Percentiles rank a stretch among this genome's conserved stretches.
Evolutionary conservation across 37 sponge, comb jelly and placozoan species (phyloP).

Genomic region (Axinella damicornis): DNA sequence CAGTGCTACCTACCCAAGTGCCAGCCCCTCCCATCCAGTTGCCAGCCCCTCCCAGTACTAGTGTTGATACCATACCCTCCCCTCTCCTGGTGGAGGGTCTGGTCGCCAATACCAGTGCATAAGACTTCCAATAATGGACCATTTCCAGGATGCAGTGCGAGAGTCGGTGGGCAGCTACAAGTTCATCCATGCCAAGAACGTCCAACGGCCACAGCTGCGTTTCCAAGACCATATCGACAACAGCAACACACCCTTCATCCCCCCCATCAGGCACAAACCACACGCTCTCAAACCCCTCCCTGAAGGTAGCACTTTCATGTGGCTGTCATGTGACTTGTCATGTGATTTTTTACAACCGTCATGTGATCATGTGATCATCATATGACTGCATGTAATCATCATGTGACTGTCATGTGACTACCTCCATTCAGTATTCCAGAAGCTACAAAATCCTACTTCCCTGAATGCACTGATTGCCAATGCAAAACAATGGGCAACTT

Average conservation of each 20-base stretch:
- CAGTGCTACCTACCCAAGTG: no score
- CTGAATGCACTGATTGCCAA: slow-evolving; percentile 61
- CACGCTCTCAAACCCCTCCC: slow-evolving; percentile 76
- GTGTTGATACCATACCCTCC: no score
- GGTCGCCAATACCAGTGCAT: no score
- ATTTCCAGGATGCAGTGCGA: slow-evolving; percentile 28
- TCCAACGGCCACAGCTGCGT: slow-evolving; percentile 84
- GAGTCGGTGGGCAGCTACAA: slow-evolving; percentile 1
- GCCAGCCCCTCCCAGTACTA: no score
- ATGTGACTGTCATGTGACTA: background rate
- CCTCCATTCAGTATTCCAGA: slow-evolving; percentile 35
- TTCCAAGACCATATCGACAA: slow-evolving; percentile 89
- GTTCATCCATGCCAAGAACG: slow-evolving; percentile 72
- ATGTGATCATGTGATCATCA: background rate
- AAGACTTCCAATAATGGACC: no score
- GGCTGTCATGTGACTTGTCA: background rate
- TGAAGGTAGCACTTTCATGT: slow-evolving; percentile 28
- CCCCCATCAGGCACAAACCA: slow-evolving; percentile 81
- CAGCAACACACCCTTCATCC: slow-evolving; percentile 82
- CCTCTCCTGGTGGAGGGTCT: no score
- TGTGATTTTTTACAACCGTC: background rate
- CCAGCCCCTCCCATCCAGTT: no score
- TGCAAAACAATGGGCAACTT: slow-evolving; percentile 51
- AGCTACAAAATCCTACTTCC: slow-evolving; percentile 48
- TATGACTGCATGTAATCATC: background rate